Conservation (phyloP, 2,797 vertebrate species). For the Diglossa cyanea region DNA sequence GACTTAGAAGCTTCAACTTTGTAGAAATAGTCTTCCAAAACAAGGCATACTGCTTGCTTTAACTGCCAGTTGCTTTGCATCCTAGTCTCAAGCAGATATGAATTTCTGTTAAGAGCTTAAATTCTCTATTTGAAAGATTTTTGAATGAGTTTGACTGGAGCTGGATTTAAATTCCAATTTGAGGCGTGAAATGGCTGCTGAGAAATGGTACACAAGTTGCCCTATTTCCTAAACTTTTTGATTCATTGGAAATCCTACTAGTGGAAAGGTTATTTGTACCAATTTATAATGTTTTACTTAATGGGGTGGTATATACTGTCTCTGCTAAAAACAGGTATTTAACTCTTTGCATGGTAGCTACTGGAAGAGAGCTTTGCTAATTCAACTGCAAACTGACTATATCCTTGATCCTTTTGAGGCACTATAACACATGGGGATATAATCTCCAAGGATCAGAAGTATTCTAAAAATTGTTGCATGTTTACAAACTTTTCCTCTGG, state of each 20-base stretch:
- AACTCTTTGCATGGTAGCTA: not conserved
- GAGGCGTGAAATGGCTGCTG: not conserved
- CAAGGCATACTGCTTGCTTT: not conserved
- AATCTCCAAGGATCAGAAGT: not conserved
- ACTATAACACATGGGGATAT: not conserved
- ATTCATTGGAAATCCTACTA: not conserved
- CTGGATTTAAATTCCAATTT: not conserved
- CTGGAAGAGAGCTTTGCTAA: not conserved
- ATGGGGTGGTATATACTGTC: not conserved
- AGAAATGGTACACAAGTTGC: not conserved
- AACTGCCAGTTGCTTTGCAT: not conserved
- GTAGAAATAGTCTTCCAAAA: not conserved
- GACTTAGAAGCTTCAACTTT: not conserved
- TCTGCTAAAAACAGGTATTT: not conserved
- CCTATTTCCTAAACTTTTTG: not conserved
- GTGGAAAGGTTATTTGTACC: not conserved
- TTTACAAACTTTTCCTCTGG: not conserved
- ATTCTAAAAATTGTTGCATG: not conserved
- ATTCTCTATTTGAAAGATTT: not conserved
- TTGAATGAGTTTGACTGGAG: not conserved
- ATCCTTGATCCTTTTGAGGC: not conserved
- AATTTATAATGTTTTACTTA: not conserved
- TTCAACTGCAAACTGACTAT: not conserved
- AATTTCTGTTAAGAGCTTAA: not conserved
- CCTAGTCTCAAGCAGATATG: not conserved